Evolutionary conservation across 2,797 vertebrate species (phyloP), one percentile per base, ranked within the genome.

Genomic region (Aeoliscus strigatus): DNA sequence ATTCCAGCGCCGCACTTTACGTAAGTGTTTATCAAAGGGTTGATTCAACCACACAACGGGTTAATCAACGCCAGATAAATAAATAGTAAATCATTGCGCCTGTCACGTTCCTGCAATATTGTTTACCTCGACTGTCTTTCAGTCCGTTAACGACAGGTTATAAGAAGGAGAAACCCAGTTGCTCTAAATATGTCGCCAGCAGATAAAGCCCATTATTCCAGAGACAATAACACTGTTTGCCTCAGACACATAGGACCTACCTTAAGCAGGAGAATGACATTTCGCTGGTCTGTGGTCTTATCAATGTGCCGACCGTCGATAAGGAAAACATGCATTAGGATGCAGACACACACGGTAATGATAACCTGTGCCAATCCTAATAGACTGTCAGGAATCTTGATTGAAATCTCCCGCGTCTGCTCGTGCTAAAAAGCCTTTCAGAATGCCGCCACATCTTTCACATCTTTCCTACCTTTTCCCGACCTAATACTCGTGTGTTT

Each of bases 331-430:
- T 61, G 79, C 80, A 80, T 86, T 80, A 77, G 80, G 82, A 84
- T 78, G 83, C 76, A 49, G 76, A 75, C 72, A 57, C 75, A 72
- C 73, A 66, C 49, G 59, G 69, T 79, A 71, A 78, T 72, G 87
- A 89, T 87, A 87, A 88, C 86, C 85, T 86, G 82, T 79, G 72
- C 77, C 81, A 80, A 82, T 85, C 79, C 69, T 82, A 82, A 78
- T 75, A 81, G 86, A 82, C 80, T 77, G 77, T 75, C 82, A 60
- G 73, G 77, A 85, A 89, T 89, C 84, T 84, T 68, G 84, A 89
- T 87, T 84, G 76, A 87, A 86, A 88, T 89, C 85, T 88, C 60
- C 47, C 9, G n/a, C 60, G 58, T 69, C 68, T 51, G 74, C 68
- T 73, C 33, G 53, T 73, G 66, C 79, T 48, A 25, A 70, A 62